Evolutionary conservation across 2,797 vertebrate species (phyloP).

Genomic region (Loriculus beryllinus): DNA sequence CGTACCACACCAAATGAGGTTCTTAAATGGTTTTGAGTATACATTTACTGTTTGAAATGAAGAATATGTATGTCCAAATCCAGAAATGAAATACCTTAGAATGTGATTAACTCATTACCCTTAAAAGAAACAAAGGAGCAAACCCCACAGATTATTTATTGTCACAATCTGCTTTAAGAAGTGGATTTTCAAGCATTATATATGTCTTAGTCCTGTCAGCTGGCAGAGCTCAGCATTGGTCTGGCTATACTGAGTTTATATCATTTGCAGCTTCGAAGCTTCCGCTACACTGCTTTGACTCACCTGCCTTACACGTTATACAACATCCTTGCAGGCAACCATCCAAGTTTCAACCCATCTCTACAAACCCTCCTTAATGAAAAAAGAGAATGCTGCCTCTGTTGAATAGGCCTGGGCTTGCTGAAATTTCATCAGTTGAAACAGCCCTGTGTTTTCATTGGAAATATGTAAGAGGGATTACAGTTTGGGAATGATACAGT

Average conservation of each 20-base stretch:
- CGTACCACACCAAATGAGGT: background rate
- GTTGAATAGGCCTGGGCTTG: background rate
- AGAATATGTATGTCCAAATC: background rate
- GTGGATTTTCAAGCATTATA: background rate
- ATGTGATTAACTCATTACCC: background rate
- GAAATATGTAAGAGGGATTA: background rate
- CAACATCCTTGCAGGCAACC: rapidly evolving
- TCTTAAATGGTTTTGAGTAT: background rate
- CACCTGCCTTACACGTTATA: background rate
- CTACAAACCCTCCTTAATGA: background rate
- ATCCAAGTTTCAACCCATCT: background rate
- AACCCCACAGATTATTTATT: background rate
- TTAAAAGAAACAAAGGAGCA: background rate
- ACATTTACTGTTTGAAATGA: background rate
- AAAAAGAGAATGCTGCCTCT: background rate
- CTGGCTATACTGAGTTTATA: background rate
- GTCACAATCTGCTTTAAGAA: background rate
- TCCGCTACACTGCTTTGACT: background rate
- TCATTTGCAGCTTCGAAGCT: background rate
- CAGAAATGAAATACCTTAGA: background rate
- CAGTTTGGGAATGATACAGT: background rate
- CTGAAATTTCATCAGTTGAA: background rate
- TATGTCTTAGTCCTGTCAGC: background rate
- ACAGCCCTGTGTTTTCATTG: background rate
- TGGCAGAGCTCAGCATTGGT: background rate